Conservation (phyloP, 2,113 vertebrate genomes). For the Papio anubis region DNA sequence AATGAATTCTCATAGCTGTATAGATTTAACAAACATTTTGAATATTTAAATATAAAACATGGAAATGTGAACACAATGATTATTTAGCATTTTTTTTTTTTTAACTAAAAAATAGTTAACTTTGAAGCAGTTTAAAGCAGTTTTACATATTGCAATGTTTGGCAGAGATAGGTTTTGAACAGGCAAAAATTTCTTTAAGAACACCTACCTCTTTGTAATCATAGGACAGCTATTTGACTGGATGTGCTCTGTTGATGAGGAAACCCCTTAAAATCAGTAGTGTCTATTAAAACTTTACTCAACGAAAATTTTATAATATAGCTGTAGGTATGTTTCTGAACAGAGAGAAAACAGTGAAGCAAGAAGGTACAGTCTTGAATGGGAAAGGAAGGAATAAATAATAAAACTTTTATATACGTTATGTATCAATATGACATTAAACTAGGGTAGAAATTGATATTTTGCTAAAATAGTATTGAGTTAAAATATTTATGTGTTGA, state of each 20-base stretch:
- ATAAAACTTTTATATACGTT: background rate
- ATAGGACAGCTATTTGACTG: background rate
- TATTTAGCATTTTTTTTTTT: background rate
- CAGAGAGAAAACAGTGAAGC: background rate
- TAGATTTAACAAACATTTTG: constrained; percentile 63
- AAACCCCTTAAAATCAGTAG: background rate
- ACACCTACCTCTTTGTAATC: background rate
- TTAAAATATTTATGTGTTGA: background rate
- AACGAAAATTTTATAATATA: background rate
- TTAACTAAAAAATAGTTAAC: background rate
- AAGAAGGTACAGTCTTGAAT: background rate
- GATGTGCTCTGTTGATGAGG: background rate
- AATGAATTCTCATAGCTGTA: constrained; percentile 56
- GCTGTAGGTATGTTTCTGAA: background rate
- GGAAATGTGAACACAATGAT: background rate
- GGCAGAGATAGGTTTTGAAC: background rate
- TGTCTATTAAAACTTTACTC: background rate
- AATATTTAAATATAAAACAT: constrained; percentile 47
- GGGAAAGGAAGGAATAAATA: background rate
- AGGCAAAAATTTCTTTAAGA: background rate
- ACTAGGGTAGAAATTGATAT: background rate
- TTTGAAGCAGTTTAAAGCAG: background rate
- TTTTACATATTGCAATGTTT: background rate
- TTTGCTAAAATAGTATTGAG: background rate
- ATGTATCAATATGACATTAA: background rate